phyloP scores from a whole-genome alignment of 2,888 invertebrate species.

The Sisyra terminalis region DNA sequence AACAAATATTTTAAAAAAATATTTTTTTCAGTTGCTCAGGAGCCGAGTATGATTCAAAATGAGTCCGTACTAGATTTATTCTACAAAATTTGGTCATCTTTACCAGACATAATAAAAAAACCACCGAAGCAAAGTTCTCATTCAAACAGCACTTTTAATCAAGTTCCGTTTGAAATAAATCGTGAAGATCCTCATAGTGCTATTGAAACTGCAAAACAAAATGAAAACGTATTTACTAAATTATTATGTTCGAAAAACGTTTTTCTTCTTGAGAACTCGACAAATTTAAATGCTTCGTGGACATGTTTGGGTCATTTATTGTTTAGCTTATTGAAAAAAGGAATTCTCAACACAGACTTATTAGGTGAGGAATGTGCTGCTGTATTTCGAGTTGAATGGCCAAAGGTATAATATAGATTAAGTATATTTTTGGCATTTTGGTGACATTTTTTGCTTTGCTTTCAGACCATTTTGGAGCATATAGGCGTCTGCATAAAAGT shows the following conservation, averaged over 20 bases:
- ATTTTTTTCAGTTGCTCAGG: constrained; percentile 15
- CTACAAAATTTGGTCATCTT: constrained; percentile 14
- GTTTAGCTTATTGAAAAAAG: constrained; percentile 29
- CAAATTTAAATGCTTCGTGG: constrained; percentile 15
- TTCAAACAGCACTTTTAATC: not conserved
- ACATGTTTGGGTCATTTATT: constrained; percentile 16
- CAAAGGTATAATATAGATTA: constrained; percentile 17
- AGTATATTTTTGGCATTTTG: too few species aligned
- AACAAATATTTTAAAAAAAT: too few species aligned
- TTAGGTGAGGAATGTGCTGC: constrained; percentile 49
- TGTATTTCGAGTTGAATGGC: constrained; percentile 50
- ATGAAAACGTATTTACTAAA: constrained; percentile 7
- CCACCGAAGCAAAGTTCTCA: not conserved
- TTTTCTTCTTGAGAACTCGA: constrained; percentile 16
- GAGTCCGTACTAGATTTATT: constrained; percentile 11
- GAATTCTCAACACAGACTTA: constrained; percentile 38
- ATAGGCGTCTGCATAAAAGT: constrained; percentile 17
- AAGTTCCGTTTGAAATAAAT: constrained; percentile 1
- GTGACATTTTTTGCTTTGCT: constrained; percentile 10
- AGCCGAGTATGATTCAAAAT: constrained; percentile 10
- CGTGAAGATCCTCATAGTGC: not conserved
- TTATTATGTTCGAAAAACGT: constrained; percentile 20
- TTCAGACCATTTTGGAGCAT: constrained; percentile 16
- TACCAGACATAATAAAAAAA: constrained; percentile 7
- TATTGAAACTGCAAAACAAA: not conserved